Evolutionary conservation across 2,888 invertebrate species (phyloP).

Genomic region (Girardia tigrina): DNA sequence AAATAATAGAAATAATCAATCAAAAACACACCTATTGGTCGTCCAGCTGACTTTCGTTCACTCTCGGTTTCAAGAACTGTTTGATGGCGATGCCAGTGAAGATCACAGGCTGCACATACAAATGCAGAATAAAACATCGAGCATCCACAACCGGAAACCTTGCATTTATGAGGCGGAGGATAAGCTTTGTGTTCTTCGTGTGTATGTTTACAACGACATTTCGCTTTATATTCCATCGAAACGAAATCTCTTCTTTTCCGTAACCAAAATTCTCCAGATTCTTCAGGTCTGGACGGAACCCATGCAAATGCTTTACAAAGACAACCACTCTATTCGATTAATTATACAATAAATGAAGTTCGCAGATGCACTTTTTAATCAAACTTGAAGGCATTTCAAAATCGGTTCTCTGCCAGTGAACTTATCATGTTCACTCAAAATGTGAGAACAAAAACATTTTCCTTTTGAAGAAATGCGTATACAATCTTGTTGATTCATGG

Average conservation of each 20-base stretch:
- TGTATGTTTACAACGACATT: constrained; percentile 49
- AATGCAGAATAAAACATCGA: constrained; percentile 46
- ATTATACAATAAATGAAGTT: not conserved
- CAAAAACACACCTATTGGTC: constrained; percentile 48
- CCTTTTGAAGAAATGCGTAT: constrained; percentile 45
- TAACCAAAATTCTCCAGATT: constrained; percentile 50
- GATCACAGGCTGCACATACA: constrained; percentile 50
- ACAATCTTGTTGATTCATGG: constrained; percentile 48
- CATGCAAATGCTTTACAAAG: constrained; percentile 47
- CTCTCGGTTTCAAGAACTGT: constrained; percentile 48
- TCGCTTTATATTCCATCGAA: constrained; percentile 45
- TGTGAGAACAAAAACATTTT: constrained; percentile 49
- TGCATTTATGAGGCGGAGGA: constrained; percentile 34
- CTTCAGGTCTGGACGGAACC: constrained; percentile 48
- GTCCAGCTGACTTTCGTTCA: constrained; percentile 42
- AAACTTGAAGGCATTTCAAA: constrained; percentile 28
- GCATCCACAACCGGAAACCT: constrained; percentile 42
- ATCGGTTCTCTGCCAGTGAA: constrained; percentile 42
- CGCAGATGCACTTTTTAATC: not conserved
- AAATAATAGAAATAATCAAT: too few relatives aligned
- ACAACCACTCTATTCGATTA: constrained; percentile 39
- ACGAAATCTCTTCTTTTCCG: constrained; percentile 47
- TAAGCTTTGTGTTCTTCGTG: constrained; percentile 45
- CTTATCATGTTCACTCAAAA: constrained; percentile 44
- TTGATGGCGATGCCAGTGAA: constrained; percentile 49